Percentiles rank a stretch among this genome's conserved stretches.
These are phyloP conservation scores for Drepana falcataria DNA, from an alignment of 2,888 invertebrate species.

Conservation along the genomic window DNA sequence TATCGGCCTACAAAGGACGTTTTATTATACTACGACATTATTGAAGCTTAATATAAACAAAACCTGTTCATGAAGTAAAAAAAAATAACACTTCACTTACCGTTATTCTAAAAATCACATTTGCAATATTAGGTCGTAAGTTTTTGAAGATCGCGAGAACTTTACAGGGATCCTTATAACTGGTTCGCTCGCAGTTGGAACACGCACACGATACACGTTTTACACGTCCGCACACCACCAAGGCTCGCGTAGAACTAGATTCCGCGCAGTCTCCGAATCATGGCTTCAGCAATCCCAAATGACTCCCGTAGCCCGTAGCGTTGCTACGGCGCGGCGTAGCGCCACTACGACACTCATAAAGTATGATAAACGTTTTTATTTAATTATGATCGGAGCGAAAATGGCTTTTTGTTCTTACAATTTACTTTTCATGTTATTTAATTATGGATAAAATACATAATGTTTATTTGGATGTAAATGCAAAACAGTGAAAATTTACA, in stretches of 20 bases:
- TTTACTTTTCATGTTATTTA: constrained; percentile 8
- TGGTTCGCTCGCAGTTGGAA: constrained; percentile 22
- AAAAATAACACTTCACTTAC: constrained; percentile 46
- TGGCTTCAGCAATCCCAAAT: constrained; percentile 40
- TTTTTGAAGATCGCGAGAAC: constrained; percentile 5
- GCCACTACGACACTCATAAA: constrained; percentile 32
- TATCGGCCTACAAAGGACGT: background rate
- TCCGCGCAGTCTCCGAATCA: constrained; percentile 69
- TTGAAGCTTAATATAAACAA: background rate
- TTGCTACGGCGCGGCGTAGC: constrained; percentile 31
- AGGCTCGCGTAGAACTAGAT: constrained; percentile 47
- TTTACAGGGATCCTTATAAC: constrained; percentile 3
- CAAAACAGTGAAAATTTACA: no score
- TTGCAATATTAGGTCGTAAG: constrained; percentile 28
- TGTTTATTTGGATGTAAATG: background rate
- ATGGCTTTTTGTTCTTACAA: constrained; percentile 1
- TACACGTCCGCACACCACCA: constrained; percentile 19
- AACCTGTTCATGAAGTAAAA: constrained; percentile 8
- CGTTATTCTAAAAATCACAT: constrained; percentile 50
- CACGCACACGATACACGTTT: constrained; percentile 32
- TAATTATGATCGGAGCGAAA: constrained; percentile 30
- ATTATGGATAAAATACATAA: background rate
- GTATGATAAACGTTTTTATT: constrained; percentile 45
- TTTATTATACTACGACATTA: background rate
- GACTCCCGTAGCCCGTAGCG: constrained; percentile 18